phyloP scores from a whole-genome alignment of 2,797 vertebrate genomes.

The Denticeps clupeoides region DNA sequence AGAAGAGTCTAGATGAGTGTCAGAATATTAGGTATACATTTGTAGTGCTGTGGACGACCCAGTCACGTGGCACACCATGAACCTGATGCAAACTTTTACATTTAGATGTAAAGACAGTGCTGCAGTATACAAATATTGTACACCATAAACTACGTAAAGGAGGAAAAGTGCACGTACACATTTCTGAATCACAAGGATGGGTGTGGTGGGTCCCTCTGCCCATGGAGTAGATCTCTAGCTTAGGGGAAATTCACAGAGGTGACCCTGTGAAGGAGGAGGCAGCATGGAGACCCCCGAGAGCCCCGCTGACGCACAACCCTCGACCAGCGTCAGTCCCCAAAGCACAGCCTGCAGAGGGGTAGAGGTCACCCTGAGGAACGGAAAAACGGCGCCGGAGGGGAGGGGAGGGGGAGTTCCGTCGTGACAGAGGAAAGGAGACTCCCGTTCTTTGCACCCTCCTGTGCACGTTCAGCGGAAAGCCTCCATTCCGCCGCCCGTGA shows the following conservation, averaged over 20 bases:
- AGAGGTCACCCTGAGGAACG: conserved; percentile 23
- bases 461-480: conserved; percentile 32
- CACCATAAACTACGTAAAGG: too few species aligned
- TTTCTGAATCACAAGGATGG: neutral
- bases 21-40: too few species aligned
- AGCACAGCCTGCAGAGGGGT: neutral
- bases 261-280: conserved; percentile 1
- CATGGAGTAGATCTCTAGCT: conserved; percentile 8
- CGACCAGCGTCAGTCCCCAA: neutral
- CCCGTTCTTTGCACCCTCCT: conserved; percentile 6
- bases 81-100: conserved; percentile 83
- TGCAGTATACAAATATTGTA: too few species aligned
- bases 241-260: neutral
- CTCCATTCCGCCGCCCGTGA: conserved; percentile 27
- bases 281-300: neutral
- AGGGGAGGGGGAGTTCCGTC: neutral
- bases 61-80: conserved; percentile 80
- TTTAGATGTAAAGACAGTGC: too few species aligned
- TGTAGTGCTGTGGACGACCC: conserved; percentile 85
- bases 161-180: too few species aligned
- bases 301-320: neutral
- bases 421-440: conserved; percentile 9
- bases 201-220: neutral
- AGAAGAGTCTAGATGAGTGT: too few species aligned
- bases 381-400: neutral